These are phyloP conservation scores for Notarius quadriscutis DNA, from an alignment of 2,113 vertebrate species.

Conservation along the genomic window DNA sequence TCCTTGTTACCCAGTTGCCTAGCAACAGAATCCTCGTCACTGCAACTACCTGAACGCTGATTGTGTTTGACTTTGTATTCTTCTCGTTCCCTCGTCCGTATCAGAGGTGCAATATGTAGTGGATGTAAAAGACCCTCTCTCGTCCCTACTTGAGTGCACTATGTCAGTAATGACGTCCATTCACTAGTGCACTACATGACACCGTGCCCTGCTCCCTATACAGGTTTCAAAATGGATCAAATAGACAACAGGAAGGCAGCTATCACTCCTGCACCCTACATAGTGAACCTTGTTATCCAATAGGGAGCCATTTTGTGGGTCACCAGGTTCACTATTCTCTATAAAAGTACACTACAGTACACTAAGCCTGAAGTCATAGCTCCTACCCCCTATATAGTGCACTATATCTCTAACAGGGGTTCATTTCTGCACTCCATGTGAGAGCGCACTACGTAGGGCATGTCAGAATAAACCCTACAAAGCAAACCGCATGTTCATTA, in stretches of 20 bases:
- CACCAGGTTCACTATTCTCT: not conserved
- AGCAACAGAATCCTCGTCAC: not conserved
- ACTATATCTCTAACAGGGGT: not conserved
- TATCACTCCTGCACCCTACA: not conserved
- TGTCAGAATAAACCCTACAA: not conserved
- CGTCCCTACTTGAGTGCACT: not conserved
- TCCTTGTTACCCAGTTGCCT: not conserved
- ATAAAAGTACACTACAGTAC: not conserved
- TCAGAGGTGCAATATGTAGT: not conserved
- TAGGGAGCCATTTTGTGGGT: not conserved
- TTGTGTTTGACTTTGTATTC: not conserved
- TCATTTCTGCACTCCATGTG: no score
- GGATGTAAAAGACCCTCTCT: not conserved
- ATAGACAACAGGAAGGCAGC: not conserved
- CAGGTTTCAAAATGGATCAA: not conserved
- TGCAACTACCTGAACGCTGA: not conserved
- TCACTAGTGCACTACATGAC: not conserved
- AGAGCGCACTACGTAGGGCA: no score
- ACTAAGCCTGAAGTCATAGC: not conserved
- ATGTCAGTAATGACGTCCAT: no score
- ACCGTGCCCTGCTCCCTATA: not conserved
- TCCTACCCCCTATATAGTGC: not conserved
- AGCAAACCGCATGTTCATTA: no score
- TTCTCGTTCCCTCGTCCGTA: not conserved
- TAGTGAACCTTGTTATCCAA: not conserved